phyloP scores from a whole-genome alignment of 2,113 vertebrate genomes.

The Rhinoderma darwinii region DNA sequence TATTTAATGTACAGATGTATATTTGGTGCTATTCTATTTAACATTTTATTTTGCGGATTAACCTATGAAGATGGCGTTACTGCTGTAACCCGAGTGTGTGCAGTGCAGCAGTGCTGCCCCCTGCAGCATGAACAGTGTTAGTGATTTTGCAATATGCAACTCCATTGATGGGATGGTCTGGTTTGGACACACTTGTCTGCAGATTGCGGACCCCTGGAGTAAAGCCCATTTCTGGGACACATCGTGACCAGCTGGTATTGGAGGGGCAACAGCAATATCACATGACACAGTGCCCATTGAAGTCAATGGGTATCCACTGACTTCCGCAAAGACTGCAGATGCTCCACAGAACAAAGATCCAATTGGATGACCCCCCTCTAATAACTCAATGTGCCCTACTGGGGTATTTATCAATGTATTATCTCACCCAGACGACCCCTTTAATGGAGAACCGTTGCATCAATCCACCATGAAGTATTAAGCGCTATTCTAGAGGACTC shows the following conservation, averaged over 20 bases:
- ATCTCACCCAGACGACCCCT: neutral
- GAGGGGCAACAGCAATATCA: no score
- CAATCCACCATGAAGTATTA: slow-evolving; percentile 14
- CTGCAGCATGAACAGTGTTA: slow-evolving; percentile 39
- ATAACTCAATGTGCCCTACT: neutral
- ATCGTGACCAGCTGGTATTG: no score
- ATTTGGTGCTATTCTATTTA: slow-evolving; percentile 37
- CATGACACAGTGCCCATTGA: no score
- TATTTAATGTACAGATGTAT: slow-evolving; percentile 45
- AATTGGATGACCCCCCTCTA: neutral
- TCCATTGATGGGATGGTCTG: neutral
- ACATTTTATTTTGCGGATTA: slow-evolving; percentile 12
- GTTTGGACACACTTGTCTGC: neutral
- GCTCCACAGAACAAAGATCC: no score
- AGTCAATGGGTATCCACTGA: no score
- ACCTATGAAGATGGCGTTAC: neutral
- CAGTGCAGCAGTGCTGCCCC: neutral
- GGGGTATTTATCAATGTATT: neutral
- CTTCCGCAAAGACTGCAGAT: no score
- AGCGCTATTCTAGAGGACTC: neutral
- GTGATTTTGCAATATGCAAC: neutral
- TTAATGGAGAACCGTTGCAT: neutral
- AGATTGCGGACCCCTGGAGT: neutral
- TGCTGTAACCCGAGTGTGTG: neutral
- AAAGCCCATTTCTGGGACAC: neutral